Evolutionary conservation across 2,797 vertebrate genomes (phyloP), one percentile per base, ranked within the genome.

Genomic region (Meda fulgida): DNA sequence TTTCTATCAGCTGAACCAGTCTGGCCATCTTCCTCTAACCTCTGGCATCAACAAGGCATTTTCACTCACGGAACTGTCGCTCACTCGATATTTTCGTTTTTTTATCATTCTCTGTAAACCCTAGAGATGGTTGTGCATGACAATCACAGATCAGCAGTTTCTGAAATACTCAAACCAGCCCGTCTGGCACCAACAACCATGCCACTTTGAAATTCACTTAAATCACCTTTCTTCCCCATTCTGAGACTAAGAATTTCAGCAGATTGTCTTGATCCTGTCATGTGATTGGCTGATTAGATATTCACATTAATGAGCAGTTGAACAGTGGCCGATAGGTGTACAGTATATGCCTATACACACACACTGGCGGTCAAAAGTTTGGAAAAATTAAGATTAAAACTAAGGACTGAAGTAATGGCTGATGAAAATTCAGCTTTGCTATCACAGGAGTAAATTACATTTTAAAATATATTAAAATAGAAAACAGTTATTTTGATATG

Each of bases 11-110:
- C 80, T 86, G 2, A 77, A 85, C 85, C 80, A 87, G 78, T 80
- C 81, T 87, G 86, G 55, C 65, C 53, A 70, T 85, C 84, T 79
- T 78, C 71, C 40, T 88, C 83, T 81, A 87, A 87, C 80, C 87
- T 88, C 77, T 89, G 87, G 80, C 83, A 87, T 87, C 84, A 84
- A 85, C 77, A 87, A 88, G 72, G 58, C 77, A 89, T 88, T 89
- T 88, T 36, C 13, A 60, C 11, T 5, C 58, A 60, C 58, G 26
- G 58, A 60, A 26, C 58, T 26, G 58, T 4, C 0, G 1, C 58
- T 63, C 0, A 60, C 23, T 26, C 4, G 1, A 26, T n/a, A 5
- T 8, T 38, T 60, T 29, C n/a, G 14, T 11, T 29, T 63, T 63
- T 63, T 6, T 2, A 29, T 2, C 13, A 29, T 14, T 63, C 11